Evolutionary conservation across 2,888 invertebrate genomes (phyloP).

Genomic region (Stenichneumon culpator): DNA sequence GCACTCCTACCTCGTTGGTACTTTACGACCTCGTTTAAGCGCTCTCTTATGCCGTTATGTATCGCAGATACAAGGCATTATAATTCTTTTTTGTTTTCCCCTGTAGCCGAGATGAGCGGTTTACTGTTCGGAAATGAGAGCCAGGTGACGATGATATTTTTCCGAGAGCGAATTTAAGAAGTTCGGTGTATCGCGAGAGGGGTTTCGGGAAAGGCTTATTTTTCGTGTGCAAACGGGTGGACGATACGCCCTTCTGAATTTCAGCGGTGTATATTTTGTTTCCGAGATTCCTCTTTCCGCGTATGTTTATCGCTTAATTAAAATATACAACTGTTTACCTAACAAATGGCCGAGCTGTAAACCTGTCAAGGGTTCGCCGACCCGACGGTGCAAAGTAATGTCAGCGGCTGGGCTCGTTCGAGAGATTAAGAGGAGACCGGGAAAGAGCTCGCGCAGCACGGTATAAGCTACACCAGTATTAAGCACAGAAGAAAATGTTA

Average conservation of each 20-base stretch:
- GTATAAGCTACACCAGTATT: slow-evolving; percentile 38
- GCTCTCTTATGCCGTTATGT: background rate
- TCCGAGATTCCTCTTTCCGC: slow-evolving; percentile 3
- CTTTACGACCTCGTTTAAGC: slow-evolving; percentile 4
- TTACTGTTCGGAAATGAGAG: slow-evolving; percentile 33
- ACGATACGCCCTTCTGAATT: background rate
- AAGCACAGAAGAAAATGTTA: slow-evolving; percentile 39
- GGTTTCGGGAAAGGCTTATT: background rate
- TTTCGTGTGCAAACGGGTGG: background rate
- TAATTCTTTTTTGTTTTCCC: slow-evolving; percentile 24
- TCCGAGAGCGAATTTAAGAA: slow-evolving; percentile 41
- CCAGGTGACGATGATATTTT: slow-evolving; percentile 55
- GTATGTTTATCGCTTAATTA: slow-evolving; percentile 59
- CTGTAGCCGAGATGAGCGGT: slow-evolving; percentile 23
- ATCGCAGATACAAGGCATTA: slow-evolving; percentile 10
- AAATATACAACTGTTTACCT: slow-evolving; percentile 68
- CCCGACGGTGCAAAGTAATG: slow-evolving; percentile 27
- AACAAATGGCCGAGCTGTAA: slow-evolving; percentile 67
- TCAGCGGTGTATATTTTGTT: background rate
- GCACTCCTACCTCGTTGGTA: background rate
- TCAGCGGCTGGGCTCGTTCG: slow-evolving; percentile 39
- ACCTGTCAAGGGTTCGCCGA: slow-evolving; percentile 58
- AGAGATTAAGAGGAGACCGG: slow-evolving; percentile 46
- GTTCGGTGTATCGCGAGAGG: slow-evolving; percentile 27
- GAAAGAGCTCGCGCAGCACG: slow-evolving; percentile 27